Evolutionary conservation across 35 echinoderm and acorn worm species (phyloP), one percentile per base, ranked within the genome.

Genomic region (Lytechinus variegatus): DNA sequence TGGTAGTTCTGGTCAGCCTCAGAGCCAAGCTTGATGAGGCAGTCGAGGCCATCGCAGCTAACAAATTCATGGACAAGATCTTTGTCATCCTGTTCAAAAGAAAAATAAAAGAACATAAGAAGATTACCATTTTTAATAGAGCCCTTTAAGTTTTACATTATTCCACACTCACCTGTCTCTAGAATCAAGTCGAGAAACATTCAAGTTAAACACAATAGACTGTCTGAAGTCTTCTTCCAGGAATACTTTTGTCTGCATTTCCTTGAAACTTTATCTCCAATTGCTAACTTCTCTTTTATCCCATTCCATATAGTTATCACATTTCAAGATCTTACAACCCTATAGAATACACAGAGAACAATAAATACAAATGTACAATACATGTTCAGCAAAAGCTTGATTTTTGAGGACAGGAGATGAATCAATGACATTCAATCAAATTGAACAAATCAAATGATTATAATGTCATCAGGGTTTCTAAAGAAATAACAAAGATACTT

Each of bases 1-100:
- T 97, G 97, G 90, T 99, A 97, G 96, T 99, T 99, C 94, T 99
- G 98, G 95, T 99, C 98, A 86, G 97, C 96, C 29, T 94, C 95
- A 44, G 96, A 94, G n/a, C 98, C 98, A 86, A 99, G 96, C 94
- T 99, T 96, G 58, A 99, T 99, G 95, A 99, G 98, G 93, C 98
- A 99, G 57, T 96, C 98, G 97, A 99, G 96, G 51, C 98, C 98
- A 53, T 97, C 98, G 52, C 97, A 97, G 96, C 97, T 98, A 95
- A 99, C 97, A 95, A 99, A 99, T 94, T 99, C 98, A 97, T 99
- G 98, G 6, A 99, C 98, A 27, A 99, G 95, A 90, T 99, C 98
- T 86, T 99, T 97, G 95, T 99, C 98, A 99, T 99, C 98, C 98
- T 99, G 55, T 14, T 92, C n/a, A n/a, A n/a, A 95, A 61, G 92